These are phyloP conservation scores for Silurus aristotelis DNA, from an alignment of 2,797 vertebrate species.

Conservation along the genomic window DNA sequence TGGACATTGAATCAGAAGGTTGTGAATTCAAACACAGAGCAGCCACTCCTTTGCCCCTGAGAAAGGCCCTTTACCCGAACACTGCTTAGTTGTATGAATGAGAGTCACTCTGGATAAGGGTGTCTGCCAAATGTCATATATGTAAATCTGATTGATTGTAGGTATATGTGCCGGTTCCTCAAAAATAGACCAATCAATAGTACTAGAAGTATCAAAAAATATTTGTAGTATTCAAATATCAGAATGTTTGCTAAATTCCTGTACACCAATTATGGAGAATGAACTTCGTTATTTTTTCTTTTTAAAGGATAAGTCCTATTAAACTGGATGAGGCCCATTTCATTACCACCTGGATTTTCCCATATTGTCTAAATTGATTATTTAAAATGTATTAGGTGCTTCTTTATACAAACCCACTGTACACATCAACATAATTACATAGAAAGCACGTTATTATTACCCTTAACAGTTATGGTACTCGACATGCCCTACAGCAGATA, in stretches of 20 bases:
- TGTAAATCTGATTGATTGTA: too few relatives aligned
- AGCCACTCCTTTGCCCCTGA: too few relatives aligned
- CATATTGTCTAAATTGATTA: background rate
- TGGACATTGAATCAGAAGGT: too few relatives aligned
- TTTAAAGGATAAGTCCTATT: background rate
- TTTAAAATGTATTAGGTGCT: background rate
- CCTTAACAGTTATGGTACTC: background rate
- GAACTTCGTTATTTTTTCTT: background rate
- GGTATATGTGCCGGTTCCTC: too few relatives aligned
- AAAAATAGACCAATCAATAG: too few relatives aligned
- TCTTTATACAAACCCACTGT: background rate
- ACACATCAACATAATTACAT: background rate
- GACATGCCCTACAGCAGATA: background rate
- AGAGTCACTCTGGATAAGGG: too few relatives aligned
- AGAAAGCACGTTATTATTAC: background rate
- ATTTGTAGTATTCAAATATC: background rate
- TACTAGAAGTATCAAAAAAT: background rate
- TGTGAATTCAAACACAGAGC: too few relatives aligned
- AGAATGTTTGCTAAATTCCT: background rate
- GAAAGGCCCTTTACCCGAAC: too few relatives aligned
- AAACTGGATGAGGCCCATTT: background rate
- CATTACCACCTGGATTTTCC: background rate
- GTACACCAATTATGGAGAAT: background rate
- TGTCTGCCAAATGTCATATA: too few relatives aligned
- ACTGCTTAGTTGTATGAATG: too few relatives aligned